phyloP scores from a whole-genome alignment of 2,888 invertebrate species.

The Heterodera filipjevi region DNA sequence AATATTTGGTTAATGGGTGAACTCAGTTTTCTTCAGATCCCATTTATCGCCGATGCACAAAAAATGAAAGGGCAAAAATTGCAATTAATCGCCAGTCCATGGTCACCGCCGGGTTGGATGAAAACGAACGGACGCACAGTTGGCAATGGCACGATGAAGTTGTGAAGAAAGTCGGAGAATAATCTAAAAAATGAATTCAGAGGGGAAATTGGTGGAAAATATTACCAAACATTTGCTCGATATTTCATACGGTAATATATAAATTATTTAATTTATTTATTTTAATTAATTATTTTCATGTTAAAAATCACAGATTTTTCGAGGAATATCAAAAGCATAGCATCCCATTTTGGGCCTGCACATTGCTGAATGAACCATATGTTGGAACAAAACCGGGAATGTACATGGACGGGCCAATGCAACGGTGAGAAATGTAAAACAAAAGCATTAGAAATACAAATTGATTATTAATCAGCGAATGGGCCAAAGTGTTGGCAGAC shows the following conservation, averaged over 20 bases:
- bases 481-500: slow-evolving; percentile 30
- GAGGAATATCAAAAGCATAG: slow-evolving; percentile 76
- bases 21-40: slow-evolving; percentile 30
- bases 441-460: not conserved
- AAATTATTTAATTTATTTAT: not conserved
- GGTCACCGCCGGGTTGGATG: no score
- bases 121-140: slow-evolving; percentile 68
- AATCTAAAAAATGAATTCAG: no score
- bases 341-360: slow-evolving; percentile 76
- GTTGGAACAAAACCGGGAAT: not conserved
- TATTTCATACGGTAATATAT: slow-evolving; percentile 69
- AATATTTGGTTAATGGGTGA: no score
- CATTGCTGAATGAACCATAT: slow-evolving; percentile 77
- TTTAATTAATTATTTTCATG: no score
- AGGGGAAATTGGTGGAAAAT: slow-evolving; percentile 66
- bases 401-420: not conserved
- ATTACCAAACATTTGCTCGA: slow-evolving; percentile 80
- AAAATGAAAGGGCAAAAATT: slow-evolving; percentile 23
- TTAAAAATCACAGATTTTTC: slow-evolving; percentile 73
- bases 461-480: slow-evolving; percentile 30
- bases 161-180: no score
- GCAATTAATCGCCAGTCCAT: slow-evolving; percentile 51
- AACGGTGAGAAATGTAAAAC: not conserved
- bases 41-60: slow-evolving; percentile 28
- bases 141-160: slow-evolving; percentile 68